Conservation (phyloP, 2,888 invertebrate genomes). For the Dilophus febrilis region DNA sequence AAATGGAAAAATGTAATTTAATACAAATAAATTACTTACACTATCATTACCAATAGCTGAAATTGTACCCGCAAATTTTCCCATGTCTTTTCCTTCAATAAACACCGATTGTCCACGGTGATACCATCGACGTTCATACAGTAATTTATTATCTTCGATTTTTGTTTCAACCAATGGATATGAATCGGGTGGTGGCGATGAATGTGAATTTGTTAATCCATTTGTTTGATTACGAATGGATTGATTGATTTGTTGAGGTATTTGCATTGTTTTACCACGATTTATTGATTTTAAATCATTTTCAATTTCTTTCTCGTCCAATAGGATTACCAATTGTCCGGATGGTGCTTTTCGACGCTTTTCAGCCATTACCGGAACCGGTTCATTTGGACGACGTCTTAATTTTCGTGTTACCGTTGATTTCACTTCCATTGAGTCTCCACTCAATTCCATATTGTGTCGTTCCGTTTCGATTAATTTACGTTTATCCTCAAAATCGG, state of each 20-base stretch:
- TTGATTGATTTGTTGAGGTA: conserved; percentile 30
- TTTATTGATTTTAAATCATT: conserved; percentile 68
- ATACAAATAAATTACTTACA: conserved; percentile 35
- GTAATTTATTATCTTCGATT: conserved; percentile 86
- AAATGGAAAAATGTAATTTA: background rate
- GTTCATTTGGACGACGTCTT: conserved; percentile 83
- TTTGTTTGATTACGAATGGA: background rate
- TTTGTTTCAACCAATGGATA: conserved; percentile 54
- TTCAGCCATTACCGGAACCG: conserved; percentile 68
- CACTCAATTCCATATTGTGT: conserved; percentile 75
- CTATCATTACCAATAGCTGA: conserved; percentile 81
- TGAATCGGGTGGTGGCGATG: conserved; percentile 24
- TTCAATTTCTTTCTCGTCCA: conserved; percentile 81
- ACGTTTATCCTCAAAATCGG: conserved; percentile 84
- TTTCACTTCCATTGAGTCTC: conserved; percentile 78
- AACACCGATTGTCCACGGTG: conserved; percentile 86
- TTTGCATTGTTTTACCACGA: conserved; percentile 36
- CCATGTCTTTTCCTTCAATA: conserved; percentile 73
- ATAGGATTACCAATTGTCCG: conserved; percentile 68
- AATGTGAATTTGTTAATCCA: conserved; percentile 21
- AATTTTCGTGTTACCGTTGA: conserved; percentile 91
- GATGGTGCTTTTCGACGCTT: conserved; percentile 73
- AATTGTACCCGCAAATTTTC: conserved; percentile 75
- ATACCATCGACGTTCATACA: conserved; percentile 89
- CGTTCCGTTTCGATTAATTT: conserved; percentile 78